A percentile compares a stretch with the other conserved stretches of the same genome.
Conservation (phyloP, 2,797 vertebrate genomes). For the Periparus ater region DNA sequence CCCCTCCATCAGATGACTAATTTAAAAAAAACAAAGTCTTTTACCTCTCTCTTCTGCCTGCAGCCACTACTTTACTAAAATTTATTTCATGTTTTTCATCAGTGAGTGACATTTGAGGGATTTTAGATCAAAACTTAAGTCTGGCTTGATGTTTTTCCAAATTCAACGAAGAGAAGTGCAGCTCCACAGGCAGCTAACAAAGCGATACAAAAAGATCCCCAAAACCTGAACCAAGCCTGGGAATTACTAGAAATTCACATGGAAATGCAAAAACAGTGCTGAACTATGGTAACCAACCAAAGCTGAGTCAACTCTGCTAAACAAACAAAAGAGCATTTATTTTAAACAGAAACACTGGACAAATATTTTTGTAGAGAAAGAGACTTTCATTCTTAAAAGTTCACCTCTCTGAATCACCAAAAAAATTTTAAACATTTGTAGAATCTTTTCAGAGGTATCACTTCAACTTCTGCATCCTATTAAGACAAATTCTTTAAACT, state of each 20-base stretch:
- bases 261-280: conserved; percentile 39
- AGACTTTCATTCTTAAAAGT: background rate
- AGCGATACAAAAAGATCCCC: background rate
- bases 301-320: conserved; percentile 55
- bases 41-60: background rate
- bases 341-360: conserved; percentile 22
- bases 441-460: background rate
- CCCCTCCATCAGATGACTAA: background rate
- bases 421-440: background rate
- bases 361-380: conserved; percentile 15
- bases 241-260: conserved; percentile 58
- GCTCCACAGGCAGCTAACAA: conserved; percentile 22
- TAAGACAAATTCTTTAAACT: conserved; percentile 1
- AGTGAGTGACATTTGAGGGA: background rate
- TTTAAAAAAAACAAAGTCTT: background rate
- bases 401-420: background rate
- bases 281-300: conserved; percentile 38
- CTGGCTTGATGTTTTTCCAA: conserved; percentile 21
- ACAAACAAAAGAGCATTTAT: conserved; percentile 14
- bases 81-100: background rate
- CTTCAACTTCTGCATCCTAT: background rate
- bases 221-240: conserved; percentile 47
- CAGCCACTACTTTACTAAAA: background rate
- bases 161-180: background rate
- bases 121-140: background rate